Evolutionary conservation across 1,140 invertebrate genomes (phyloP).

Genomic region (Zaprionus ornatus): DNA sequence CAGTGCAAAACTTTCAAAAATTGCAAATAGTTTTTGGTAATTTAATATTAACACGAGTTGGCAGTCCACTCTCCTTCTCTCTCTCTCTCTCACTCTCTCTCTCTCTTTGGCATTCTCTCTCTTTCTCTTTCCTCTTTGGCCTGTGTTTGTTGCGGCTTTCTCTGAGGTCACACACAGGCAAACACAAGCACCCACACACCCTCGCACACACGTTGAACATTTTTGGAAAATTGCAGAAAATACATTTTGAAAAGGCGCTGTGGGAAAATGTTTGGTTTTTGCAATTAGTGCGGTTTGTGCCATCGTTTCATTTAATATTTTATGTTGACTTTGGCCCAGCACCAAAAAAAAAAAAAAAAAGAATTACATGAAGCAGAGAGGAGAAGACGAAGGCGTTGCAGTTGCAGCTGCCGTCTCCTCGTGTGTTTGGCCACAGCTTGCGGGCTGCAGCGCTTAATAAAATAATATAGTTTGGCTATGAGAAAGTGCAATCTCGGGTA

Average conservation of each 20-base stretch:
- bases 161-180: constrained; percentile 16
- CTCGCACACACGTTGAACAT: constrained; percentile 13
- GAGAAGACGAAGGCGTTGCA: not conserved
- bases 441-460: constrained; percentile 26
- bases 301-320: constrained; percentile 45
- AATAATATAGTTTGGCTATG: constrained; percentile 20
- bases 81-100: constrained; percentile 3
- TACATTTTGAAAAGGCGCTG: constrained; percentile 47
- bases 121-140: not conserved
- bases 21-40: constrained; percentile 67
- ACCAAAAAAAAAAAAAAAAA: not conserved
- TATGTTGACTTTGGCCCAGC: constrained; percentile 13
- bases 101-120: not conserved
- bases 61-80: constrained; percentile 38
- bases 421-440: constrained; percentile 32
- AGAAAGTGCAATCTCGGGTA: not conserved
- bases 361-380: constrained; percentile 15
- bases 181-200: constrained; percentile 3
- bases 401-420: not conserved
- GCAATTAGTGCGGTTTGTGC: constrained; percentile 56
- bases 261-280: constrained; percentile 49
- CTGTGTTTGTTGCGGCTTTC: constrained; percentile 45
- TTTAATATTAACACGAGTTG: constrained; percentile 67
- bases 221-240: constrained; percentile 42
- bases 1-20: constrained; percentile 60